Evolutionary conservation across 2,888 invertebrate species (phyloP).

Genomic region (Drosophila greeni): DNA sequence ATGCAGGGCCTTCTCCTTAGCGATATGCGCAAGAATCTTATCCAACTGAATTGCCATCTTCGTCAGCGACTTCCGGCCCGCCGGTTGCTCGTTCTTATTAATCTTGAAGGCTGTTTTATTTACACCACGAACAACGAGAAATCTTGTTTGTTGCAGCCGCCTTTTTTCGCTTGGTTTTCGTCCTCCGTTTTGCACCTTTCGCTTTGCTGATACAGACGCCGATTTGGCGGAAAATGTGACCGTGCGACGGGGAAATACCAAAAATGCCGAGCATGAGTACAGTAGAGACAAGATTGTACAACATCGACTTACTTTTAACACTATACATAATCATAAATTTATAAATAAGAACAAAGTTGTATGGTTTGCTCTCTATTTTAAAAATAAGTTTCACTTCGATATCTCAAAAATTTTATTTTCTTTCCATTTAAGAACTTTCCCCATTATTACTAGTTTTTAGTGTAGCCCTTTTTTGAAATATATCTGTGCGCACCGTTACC

Average conservation of each 20-base stretch:
- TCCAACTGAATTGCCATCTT: constrained; percentile 78
- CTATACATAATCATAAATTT: background rate
- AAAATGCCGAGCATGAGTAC: constrained; percentile 9
- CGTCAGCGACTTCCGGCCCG: constrained; percentile 54
- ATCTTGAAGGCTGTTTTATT: constrained; percentile 58
- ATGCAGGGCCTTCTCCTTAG: constrained; percentile 75
- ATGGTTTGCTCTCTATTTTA: too few relatives aligned
- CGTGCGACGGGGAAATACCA: constrained; percentile 30
- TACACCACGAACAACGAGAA: constrained; percentile 36
- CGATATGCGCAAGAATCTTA: constrained; percentile 76
- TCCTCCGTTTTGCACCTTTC: constrained; percentile 53
- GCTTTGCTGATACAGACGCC: constrained; percentile 24
- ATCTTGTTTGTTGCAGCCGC: constrained; percentile 37
- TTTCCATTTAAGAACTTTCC: too few relatives aligned
- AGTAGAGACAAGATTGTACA: background rate
- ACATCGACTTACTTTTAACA: too few relatives aligned
- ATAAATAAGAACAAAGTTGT: background rate
- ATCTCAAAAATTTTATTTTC: background rate
- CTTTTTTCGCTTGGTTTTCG: constrained; percentile 54
- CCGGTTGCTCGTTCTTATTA: constrained; percentile 50
- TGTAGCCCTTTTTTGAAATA: background rate
- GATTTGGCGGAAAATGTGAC: constrained; percentile 63
- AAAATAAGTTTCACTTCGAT: background rate
- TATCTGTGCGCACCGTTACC: background rate
- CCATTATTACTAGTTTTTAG: background rate